Conservation (phyloP, 2,888 invertebrate species). For the Agapostemon virescens region DNA sequence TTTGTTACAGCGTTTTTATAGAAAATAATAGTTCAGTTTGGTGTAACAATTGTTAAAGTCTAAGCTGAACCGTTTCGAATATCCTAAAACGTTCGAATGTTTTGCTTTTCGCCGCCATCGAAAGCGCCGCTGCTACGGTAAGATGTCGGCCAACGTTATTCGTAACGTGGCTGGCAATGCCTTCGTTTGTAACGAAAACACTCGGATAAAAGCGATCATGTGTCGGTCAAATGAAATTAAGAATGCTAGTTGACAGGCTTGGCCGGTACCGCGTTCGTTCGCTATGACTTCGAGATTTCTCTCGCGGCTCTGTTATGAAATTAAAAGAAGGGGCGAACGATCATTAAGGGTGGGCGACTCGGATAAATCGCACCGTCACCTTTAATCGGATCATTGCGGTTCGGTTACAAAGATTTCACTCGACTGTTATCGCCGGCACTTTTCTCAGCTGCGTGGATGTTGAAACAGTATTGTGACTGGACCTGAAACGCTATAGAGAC, state of each 20-base stretch:
- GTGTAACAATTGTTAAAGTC: too few species aligned
- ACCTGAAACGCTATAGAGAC: not conserved
- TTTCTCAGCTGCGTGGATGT: not conserved
- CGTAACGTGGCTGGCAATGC: not conserved
- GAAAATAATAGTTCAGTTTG: too few species aligned
- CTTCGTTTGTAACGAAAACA: not conserved
- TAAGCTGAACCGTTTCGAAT: not conserved
- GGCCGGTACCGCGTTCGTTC: not conserved
- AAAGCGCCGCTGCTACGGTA: not conserved
- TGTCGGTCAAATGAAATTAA: not conserved
- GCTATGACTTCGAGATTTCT: not conserved
- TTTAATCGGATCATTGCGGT: not conserved
- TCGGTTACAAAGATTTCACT: not conserved
- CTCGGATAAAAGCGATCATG: not conserved
- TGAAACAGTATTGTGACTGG: not conserved
- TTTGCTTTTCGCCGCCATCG: not conserved
- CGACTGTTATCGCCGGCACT: not conserved
- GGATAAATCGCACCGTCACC: not conserved
- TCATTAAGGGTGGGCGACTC: not conserved
- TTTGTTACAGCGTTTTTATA: too few species aligned
- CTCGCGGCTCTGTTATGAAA: not conserved
- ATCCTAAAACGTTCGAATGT: not conserved
- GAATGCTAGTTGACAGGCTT: not conserved
- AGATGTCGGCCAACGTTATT: not conserved
- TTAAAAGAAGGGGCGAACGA: not conserved